Base-by-base conservation (phyloP, 2,888 invertebrate species). In the Achlya flavicornis region DNA sequence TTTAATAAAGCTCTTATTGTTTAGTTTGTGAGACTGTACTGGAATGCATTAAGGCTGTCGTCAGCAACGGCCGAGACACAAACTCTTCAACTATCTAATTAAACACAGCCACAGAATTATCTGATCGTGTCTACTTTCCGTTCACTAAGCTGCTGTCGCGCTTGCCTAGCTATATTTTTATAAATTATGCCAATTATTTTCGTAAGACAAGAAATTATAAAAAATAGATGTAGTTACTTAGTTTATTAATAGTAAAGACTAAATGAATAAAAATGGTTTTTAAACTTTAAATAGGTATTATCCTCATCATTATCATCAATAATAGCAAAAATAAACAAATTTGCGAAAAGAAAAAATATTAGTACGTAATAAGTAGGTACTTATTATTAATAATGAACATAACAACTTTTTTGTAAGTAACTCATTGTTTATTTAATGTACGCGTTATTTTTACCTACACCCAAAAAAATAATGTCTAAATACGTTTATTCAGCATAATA, bases 1-100 rank as follows among this genome's bases (percentile, higher is more conserved):
- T 91, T 88, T 91, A 90, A 90, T 90, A 91, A 89, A 85, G 83
- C 85, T 83, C 78, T 86, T 88, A 90, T 86, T 90, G 90, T 91
- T 91, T 86, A 41, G 41, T 41, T 41, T 12, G 38, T 38, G 7
- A 83, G 82, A 77, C 82, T 83, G 79, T 82, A 81, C 79, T 80
- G 82, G 89, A 87, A 89, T 90, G 89, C 77, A 88, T 89, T 89
- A 88, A 79, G 82, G 78, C 82, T 83, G 87, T 88, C 84, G 77
- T 84, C 80, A 80, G 77, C 75, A 75, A 73, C 74, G 71, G 75
- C 73, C 77, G 72, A 76, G 75, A 74, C 72, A 71, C 72, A 74
- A 73, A 74, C 73, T 76, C 70, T 75, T 77, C 68, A 72, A 53
- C 53, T 53, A 71, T 62, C 65, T 71, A 74, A 73, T 74, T 75